A percentile compares a stretch with the other conserved stretches of the same genome.
Conservation (phyloP, 2,888 invertebrate genomes). For the Panopea generosa region DNA sequence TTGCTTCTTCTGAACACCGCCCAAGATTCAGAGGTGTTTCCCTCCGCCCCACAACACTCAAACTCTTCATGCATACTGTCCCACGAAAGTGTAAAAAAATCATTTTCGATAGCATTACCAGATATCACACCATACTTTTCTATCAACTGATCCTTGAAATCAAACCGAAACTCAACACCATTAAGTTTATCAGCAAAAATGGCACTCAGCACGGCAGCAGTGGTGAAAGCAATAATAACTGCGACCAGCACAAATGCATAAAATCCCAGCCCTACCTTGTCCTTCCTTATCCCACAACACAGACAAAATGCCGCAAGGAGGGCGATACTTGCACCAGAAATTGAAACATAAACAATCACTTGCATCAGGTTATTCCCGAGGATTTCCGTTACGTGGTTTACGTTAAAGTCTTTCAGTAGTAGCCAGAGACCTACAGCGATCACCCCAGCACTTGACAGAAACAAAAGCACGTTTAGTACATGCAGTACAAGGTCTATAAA, state of each 20-base stretch:
- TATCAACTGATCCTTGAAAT: slow-evolving; percentile 52
- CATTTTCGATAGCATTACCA: slow-evolving; percentile 18
- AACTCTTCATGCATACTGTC: slow-evolving; percentile 52
- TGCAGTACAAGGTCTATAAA: slow-evolving; percentile 49
- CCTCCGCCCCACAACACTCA: slow-evolving; percentile 60
- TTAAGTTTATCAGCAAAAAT: slow-evolving; percentile 54
- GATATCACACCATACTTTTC: slow-evolving; percentile 44
- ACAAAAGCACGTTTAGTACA: slow-evolving; percentile 53
- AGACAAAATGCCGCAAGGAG: slow-evolving; percentile 53
- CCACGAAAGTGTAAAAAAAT: slow-evolving; percentile 57
- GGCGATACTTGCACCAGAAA: slow-evolving; percentile 48
- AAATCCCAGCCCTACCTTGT: slow-evolving; percentile 60
- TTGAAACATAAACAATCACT: slow-evolving; percentile 50
- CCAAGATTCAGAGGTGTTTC: slow-evolving; percentile 58
- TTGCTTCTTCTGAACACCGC: slow-evolving; percentile 52
- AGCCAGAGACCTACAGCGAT: slow-evolving; percentile 54
- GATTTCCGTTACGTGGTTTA: slow-evolving; percentile 48
- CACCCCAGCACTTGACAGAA: slow-evolving; percentile 48
- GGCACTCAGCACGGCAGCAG: slow-evolving; percentile 50
- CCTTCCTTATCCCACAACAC: slow-evolving; percentile 55
- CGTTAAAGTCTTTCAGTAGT: slow-evolving; percentile 50
- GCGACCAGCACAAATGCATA: slow-evolving; percentile 51
- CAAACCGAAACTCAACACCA: slow-evolving; percentile 49
- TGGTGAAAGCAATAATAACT: slow-evolving; percentile 45
- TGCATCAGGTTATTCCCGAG: slow-evolving; percentile 53